Evolutionary conservation across 2,797 vertebrate species (phyloP).

Genomic region (Amblyraja radiata): DNA sequence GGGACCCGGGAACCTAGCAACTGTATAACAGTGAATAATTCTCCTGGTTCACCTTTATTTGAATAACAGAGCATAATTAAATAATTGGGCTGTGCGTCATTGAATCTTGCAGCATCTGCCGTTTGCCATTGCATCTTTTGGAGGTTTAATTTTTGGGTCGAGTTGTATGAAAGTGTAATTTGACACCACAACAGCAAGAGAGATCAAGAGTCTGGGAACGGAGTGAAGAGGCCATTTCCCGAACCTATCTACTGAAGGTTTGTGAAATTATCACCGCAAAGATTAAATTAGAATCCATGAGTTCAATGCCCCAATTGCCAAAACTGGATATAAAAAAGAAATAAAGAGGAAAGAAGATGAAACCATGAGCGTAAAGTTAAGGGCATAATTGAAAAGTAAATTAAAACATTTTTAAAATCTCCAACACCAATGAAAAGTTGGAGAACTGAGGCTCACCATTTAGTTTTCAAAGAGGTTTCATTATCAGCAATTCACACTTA

Average conservation of each 20-base stretch:
- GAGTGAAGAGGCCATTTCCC: background rate
- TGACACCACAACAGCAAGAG: background rate
- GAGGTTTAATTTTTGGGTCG: too few species aligned
- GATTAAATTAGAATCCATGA: background rate
- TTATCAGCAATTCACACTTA: background rate
- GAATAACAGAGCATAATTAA: background rate
- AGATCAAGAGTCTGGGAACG: background rate
- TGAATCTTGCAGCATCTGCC: too few species aligned
- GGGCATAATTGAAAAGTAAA: background rate
- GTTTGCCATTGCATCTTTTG: too few species aligned
- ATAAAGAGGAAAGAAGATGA: background rate
- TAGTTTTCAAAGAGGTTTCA: background rate
- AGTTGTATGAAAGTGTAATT: background rate
- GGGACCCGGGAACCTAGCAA: background rate
- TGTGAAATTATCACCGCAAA: too few species aligned
- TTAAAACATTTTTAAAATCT: background rate
- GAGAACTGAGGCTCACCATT: background rate
- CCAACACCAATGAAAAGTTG: background rate
- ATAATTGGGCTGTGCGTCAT: background rate
- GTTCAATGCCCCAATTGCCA: background rate
- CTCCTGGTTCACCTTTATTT: background rate
- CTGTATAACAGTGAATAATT: background rate
- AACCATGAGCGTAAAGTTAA: background rate
- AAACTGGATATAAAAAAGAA: background rate
- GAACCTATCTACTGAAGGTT: too few species aligned